These are phyloP conservation scores for Gortyna flavago DNA, from an alignment of 2,888 invertebrate genomes.

Conservation along the genomic window DNA sequence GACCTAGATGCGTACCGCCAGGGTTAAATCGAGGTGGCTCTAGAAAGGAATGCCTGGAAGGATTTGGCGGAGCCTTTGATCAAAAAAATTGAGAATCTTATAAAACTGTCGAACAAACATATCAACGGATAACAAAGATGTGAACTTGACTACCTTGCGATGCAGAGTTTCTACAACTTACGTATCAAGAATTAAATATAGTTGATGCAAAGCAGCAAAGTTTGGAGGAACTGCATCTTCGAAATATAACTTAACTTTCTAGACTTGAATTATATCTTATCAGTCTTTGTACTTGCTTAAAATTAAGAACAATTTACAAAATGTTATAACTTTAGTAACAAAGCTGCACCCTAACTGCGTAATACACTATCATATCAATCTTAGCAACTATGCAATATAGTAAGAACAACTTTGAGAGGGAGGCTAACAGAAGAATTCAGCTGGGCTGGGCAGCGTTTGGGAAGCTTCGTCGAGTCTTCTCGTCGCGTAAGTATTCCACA, in stretches of 20 bases:
- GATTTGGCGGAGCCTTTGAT: no score
- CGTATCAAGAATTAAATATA: background rate
- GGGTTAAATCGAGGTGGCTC: no score
- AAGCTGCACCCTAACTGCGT: background rate
- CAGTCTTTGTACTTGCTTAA: background rate
- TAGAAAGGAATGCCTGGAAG: no score
- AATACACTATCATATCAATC: no score
- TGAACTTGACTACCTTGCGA: background rate
- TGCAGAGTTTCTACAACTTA: background rate
- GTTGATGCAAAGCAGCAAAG: background rate
- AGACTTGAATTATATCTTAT: background rate
- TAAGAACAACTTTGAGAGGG: no score
- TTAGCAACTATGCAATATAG: no score
- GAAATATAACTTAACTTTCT: background rate
- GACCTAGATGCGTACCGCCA: no score
- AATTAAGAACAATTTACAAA: background rate
- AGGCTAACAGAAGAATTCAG: no score
- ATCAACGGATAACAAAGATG: background rate
- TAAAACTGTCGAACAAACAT: background rate
- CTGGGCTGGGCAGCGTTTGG: no score
- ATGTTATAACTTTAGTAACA: background rate
- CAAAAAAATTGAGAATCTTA: no score
- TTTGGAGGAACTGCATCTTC: background rate
- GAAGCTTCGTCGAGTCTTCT: no score
- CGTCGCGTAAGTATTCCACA: no score